Evolutionary conservation across 1,140 invertebrate genomes (phyloP).

Genomic region (Heliconius congener): DNA sequence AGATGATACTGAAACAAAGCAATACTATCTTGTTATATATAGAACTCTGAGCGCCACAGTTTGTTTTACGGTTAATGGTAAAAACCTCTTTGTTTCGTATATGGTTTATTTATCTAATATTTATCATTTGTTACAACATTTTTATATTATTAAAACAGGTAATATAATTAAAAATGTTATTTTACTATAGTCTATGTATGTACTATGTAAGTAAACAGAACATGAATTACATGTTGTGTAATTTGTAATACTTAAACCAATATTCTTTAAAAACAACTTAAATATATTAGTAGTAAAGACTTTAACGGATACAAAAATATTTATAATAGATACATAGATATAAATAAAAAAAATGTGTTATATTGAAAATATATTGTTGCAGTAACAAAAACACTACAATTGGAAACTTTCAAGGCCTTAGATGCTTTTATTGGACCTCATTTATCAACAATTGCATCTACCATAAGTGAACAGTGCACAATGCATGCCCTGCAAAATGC

Average conservation of each 20-base stretch:
- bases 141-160: too few relatives aligned
- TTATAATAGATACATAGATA: too few relatives aligned
- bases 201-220: too few relatives aligned
- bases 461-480: conserved; percentile 87
- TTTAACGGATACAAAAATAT: too few relatives aligned
- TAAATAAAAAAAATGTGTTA: neutral
- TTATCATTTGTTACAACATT: too few relatives aligned
- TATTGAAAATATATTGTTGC: neutral
- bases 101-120: too few relatives aligned
- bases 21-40: conserved; percentile 90
- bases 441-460: conserved; percentile 86
- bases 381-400: conserved; percentile 60
- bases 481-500: conserved; percentile 80
- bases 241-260: too few relatives aligned
- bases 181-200: too few relatives aligned
- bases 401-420: conserved; percentile 87
- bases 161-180: too few relatives aligned
- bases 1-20: conserved; percentile 82
- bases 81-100: conserved; percentile 43
- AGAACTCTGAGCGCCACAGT: conserved; percentile 89
- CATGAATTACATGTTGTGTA: too few relatives aligned
- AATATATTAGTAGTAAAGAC: too few relatives aligned
- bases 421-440: conserved; percentile 88
- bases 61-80: conserved; percentile 88
- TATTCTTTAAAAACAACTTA: too few relatives aligned